Conservation (phyloP, 2,113 vertebrate species). For the Ranitomeya imitator region DNA sequence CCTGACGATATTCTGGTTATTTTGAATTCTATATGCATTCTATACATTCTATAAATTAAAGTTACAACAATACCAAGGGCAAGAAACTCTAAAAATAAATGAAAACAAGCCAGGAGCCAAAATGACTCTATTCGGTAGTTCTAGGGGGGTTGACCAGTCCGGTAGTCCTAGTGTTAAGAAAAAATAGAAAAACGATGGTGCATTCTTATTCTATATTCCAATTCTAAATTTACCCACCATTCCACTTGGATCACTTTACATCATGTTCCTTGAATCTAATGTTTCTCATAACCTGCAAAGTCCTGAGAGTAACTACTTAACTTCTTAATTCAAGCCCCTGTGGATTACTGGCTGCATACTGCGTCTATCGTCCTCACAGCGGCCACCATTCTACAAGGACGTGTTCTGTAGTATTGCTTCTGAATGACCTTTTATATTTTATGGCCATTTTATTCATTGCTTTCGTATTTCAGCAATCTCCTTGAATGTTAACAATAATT, state of each 20-base stretch:
- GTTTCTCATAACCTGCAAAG: not conserved
- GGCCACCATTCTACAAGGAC: constrained; percentile 23
- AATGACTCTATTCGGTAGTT: too few species aligned
- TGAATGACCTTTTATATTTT: constrained; percentile 46
- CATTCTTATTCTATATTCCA: not conserved
- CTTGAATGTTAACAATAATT: constrained; percentile 48
- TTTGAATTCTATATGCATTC: too few species aligned
- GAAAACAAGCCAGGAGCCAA: too few species aligned
- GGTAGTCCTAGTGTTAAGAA: too few species aligned
- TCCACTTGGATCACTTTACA: not conserved
- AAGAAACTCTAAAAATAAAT: too few species aligned
- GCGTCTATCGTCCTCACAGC: constrained; percentile 31
- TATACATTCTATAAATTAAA: too few species aligned
- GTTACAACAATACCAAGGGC: too few species aligned
- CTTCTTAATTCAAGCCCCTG: not conserved
- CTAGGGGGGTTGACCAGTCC: too few species aligned
- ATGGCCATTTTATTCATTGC: constrained; percentile 49
- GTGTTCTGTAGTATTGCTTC: not conserved
- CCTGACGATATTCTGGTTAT: too few species aligned
- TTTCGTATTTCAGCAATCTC: constrained; percentile 38
- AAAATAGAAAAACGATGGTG: not conserved
- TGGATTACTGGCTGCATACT: constrained; percentile 2
- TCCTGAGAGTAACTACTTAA: not conserved
- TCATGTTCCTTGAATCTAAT: not conserved
- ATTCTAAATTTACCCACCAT: not conserved